Conservation (phyloP, 2,113 vertebrate genomes). For the Microtus montanus region DNA sequence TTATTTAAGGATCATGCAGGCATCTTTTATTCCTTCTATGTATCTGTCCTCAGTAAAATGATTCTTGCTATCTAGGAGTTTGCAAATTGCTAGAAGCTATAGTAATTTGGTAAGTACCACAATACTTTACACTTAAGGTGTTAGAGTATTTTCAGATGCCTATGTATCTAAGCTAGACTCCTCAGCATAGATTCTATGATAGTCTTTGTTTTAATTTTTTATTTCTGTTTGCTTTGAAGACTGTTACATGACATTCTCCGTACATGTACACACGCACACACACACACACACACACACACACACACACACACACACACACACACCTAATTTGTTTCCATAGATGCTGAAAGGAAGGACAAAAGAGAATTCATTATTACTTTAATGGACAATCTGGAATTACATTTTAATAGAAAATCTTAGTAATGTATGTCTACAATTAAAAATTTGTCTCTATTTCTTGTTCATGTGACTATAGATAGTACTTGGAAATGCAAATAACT, state of each 20-base stretch:
- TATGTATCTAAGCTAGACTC: neutral
- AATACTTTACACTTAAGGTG: neutral
- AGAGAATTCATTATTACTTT: neutral
- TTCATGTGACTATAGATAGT: neutral
- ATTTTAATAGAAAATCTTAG: neutral
- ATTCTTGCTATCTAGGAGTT: neutral
- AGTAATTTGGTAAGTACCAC: neutral
- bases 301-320: neutral
- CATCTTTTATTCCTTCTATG: neutral
- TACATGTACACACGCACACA: neutral
- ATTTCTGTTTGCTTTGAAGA: neutral
- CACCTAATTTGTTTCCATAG: conserved; percentile 13
- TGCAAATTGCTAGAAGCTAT: neutral
- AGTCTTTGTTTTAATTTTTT: neutral
- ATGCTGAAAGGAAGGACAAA: neutral
- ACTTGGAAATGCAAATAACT: conserved; percentile 1
- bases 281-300: no score
- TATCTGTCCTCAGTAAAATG: neutral
- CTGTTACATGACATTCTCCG: neutral
- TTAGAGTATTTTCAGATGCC: neutral
- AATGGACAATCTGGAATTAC: neutral
- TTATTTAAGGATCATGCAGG: neutral
- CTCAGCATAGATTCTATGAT: neutral
- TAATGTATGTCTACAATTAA: conserved; percentile 26
- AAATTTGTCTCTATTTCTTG: neutral